Evolutionary conservation across 2,113 vertebrate genomes (phyloP), one percentile per base, ranked within the genome.

Genomic region (Sander vitreus): DNA sequence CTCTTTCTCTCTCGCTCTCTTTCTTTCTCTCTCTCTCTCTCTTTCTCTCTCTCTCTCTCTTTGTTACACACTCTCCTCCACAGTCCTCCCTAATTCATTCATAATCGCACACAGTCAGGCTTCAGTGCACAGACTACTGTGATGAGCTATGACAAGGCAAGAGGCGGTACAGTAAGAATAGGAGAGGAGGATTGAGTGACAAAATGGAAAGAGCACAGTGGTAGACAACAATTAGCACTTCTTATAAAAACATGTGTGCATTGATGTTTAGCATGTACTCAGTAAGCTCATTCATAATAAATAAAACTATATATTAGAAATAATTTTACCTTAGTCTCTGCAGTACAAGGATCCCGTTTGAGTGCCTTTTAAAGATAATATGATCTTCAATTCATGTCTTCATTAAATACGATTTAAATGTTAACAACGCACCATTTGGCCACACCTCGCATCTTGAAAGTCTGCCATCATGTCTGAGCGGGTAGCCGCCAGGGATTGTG

Each of bases 141-240:
- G 79, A 94, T 91, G 82, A 84, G 71, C 86, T 85, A 51, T 88
- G 92, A 93, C 92, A 92, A 81, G 80, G 83, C 87, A 62, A 73
- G 76, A 88, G 80, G 84, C 55, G 55, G 65, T 73, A 65, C 68
- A 59, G 79, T 57, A 76, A 85, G 86, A 88, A 71, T 55, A 58
- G 71, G 15, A 74, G 68, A 77, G 68, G 27, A 75, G 53, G 78
- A 62, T 57, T 51, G 57, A 62, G 77, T 80, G 74, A 88, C 47
- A 65, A 74, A 83, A 88, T 69, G 69, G 89, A 78, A 76, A 60
- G 45, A 84, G 66, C 70, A 48, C 65, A 80, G 82, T 78, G 8
- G 72, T 80, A 76, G 70, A 68, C 33, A 89, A 82, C 83, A 88
- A 85, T 88, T 88, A 86, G 78, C 69, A 72, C 76, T 58, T 71